A percentile compares a stretch with the other conserved stretches of the same genome.
Evolutionary conservation across 2,888 invertebrate species (phyloP).

Genomic region (Philonicus albiceps): DNA sequence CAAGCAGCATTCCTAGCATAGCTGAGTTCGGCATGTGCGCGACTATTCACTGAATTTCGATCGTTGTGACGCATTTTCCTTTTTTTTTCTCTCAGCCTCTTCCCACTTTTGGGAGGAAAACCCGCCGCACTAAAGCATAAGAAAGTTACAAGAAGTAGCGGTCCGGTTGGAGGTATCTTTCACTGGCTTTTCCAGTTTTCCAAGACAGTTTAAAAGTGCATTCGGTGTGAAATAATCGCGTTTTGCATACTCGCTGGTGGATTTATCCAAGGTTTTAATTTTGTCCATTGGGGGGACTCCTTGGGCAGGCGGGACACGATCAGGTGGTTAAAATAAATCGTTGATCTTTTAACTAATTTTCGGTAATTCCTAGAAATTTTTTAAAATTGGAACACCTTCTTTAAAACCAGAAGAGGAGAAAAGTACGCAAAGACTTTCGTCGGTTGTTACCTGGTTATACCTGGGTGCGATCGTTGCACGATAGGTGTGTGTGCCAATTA

Average conservation of each 20-base stretch:
- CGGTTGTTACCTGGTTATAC: not conserved
- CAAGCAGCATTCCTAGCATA: not conserved
- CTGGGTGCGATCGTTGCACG: not conserved
- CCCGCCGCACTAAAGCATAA: not conserved
- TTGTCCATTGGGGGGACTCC: not conserved
- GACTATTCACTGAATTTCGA: not conserved
- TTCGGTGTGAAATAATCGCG: not conserved
- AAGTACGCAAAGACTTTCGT: not conserved
- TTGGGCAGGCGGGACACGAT: not conserved
- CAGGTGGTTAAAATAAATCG: not conserved
- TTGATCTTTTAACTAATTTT: not conserved
- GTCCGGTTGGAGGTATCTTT: not conserved
- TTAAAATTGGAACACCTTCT: not conserved
- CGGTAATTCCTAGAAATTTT: not conserved
- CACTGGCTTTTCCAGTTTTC: constrained; percentile 23
- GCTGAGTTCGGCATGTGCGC: not conserved
- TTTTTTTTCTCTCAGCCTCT: not conserved
- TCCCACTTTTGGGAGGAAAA: constrained; percentile 23
- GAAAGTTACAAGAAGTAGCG: not conserved
- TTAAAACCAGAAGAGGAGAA: not conserved
- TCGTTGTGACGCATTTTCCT: constrained; percentile 3
- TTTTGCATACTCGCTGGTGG: not conserved
- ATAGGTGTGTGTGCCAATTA: not conserved
- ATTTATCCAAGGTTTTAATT: not conserved
- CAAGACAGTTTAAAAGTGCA: not conserved